Evolutionary conservation across 2,113 vertebrate species (phyloP).

Genomic region (Pristiophorus japonicus): DNA sequence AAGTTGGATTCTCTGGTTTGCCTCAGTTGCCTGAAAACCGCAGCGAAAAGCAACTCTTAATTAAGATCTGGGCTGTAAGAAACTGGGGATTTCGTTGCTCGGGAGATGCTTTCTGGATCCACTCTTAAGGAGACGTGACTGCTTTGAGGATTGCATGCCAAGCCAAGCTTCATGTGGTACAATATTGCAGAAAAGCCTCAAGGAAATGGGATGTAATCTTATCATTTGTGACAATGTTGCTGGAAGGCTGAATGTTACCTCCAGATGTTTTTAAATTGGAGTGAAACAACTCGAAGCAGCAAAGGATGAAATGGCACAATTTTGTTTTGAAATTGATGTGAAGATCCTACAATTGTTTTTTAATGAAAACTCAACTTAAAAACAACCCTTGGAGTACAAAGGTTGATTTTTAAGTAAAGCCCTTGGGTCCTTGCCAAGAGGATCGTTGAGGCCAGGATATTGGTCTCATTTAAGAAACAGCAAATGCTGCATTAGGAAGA

Average conservation of each 20-base stretch:
- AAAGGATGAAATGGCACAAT: neutral
- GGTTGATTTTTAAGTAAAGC: neutral
- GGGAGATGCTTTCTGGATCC: neutral
- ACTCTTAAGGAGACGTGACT: neutral
- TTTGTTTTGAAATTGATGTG: neutral
- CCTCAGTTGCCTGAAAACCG: neutral
- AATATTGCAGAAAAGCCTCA: neutral
- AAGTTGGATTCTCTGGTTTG: neutral
- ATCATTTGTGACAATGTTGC: neutral
- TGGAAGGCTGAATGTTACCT: neutral
- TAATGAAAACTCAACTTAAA: neutral
- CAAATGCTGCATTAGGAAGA: neutral
- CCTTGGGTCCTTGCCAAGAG: neutral
- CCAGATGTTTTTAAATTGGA: neutral
- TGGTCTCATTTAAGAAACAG: neutral
- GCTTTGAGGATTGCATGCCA: neutral
- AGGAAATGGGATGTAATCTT: neutral
- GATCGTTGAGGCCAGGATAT: neutral
- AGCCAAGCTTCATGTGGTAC: neutral
- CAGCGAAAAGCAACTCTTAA: neutral
- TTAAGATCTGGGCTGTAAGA: neutral
- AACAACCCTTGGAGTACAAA: neutral
- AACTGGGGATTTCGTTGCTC: neutral
- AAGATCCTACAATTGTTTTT: neutral
- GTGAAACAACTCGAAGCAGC: neutral